These are phyloP conservation scores for Agrochola macilenta DNA, from an alignment of 2,888 invertebrate species.

Conservation along the genomic window DNA sequence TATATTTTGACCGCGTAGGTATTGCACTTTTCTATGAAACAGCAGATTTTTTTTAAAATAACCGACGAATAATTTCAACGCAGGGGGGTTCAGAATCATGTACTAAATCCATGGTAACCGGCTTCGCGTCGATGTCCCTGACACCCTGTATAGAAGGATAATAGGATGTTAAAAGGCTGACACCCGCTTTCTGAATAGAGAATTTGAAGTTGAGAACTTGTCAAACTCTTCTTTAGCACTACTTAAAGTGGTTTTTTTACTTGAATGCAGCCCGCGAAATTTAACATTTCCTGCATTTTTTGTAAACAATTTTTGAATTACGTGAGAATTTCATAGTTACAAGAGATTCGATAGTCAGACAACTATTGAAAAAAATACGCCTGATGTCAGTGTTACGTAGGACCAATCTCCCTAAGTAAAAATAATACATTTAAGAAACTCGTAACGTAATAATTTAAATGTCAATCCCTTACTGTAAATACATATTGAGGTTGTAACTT, in stretches of 20 bases:
- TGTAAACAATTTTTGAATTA: neutral
- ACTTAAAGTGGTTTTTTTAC: neutral
- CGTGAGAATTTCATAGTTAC: neutral
- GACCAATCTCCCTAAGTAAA: neutral
- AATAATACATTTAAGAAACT: neutral
- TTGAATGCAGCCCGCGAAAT: neutral
- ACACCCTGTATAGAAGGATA: too few species aligned
- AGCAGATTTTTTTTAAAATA: too few species aligned
- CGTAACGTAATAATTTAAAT: neutral
- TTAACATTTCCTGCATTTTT: neutral
- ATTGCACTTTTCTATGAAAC: too few species aligned
- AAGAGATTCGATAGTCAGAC: neutral
- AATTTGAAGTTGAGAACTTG: too few species aligned
- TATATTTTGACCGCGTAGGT: too few species aligned
- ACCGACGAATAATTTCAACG: too few species aligned
- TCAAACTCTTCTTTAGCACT: too few species aligned
- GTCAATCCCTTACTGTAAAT: neutral
- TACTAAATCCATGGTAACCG: too few species aligned
- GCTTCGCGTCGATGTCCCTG: too few species aligned
- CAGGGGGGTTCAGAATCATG: too few species aligned
- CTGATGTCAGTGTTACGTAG: neutral
- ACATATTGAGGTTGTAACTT: neutral
- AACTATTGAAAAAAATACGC: neutral
- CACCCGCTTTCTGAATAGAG: too few species aligned
- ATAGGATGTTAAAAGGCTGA: too few species aligned